phyloP scores from a whole-genome alignment of 2,888 invertebrate genomes.

The Leistus spinibarbis region DNA sequence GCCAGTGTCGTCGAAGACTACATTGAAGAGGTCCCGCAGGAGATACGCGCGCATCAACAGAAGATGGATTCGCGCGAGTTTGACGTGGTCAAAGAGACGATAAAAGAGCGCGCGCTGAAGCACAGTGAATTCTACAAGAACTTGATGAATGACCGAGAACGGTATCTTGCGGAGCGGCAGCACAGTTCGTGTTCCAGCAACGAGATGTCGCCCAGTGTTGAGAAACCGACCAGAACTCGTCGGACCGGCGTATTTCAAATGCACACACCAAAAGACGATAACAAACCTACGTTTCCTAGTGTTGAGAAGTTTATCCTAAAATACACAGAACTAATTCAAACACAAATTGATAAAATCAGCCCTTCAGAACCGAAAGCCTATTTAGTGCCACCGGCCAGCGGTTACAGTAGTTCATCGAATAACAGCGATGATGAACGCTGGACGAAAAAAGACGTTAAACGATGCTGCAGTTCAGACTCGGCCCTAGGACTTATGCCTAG shows the following conservation, averaged over 20 bases:
- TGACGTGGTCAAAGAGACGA: constrained; percentile 42
- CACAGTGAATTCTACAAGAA: constrained; percentile 50
- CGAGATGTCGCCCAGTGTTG: not conserved
- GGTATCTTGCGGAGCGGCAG: not conserved
- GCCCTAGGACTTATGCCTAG: constrained; percentile 58
- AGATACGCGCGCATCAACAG: constrained; percentile 43
- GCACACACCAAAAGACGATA: constrained; percentile 5
- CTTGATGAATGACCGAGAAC: constrained; percentile 41
- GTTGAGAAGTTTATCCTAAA: constrained; percentile 37
- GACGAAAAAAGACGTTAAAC: constrained; percentile 50
- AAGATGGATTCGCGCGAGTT: constrained; percentile 17
- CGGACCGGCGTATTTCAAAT: constrained; percentile 52
- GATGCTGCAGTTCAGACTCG: constrained; percentile 61
- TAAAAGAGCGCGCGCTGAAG: constrained; percentile 51
- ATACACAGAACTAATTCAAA: constrained; percentile 39
- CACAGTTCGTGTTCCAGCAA: not conserved
- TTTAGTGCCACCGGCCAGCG: constrained; percentile 51
- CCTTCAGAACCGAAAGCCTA: constrained; percentile 44
- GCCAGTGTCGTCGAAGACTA: constrained; percentile 12
- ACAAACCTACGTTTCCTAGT: constrained; percentile 30
- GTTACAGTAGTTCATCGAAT: constrained; percentile 54
- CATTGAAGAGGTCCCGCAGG: constrained; percentile 31
- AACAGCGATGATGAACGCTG: constrained; percentile 53
- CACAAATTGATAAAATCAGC: constrained; percentile 33
- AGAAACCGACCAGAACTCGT: constrained; percentile 48